Conservation (phyloP, 2,113 vertebrate genomes). For the Nettapus auritus region DNA sequence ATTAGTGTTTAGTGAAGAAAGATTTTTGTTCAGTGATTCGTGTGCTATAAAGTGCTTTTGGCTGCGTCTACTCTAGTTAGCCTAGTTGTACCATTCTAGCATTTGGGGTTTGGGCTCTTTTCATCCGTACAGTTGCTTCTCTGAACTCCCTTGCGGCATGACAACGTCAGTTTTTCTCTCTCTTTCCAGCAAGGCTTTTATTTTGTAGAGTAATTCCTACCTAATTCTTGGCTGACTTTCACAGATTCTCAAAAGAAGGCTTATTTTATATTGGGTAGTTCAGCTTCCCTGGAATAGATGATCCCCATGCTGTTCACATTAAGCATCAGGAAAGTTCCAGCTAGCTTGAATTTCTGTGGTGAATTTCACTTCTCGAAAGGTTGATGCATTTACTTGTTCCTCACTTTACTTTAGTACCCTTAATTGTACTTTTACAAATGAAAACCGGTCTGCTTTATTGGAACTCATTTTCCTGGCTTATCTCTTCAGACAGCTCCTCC, state of each 20-base stretch:
- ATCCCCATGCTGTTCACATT: conserved; percentile 4
- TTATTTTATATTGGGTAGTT: neutral
- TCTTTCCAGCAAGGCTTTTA: conserved; percentile 21
- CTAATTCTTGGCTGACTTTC: conserved; percentile 5
- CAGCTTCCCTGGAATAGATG: neutral
- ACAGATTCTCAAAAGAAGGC: neutral
- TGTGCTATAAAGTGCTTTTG: neutral
- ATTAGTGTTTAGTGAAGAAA: neutral
- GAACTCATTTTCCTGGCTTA: conserved; percentile 13
- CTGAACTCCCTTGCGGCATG: neutral
- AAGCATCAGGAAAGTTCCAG: conserved; percentile 25
- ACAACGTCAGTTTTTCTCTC: neutral
- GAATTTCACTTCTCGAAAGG: neutral
- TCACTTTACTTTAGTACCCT: neutral
- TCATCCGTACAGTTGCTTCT: neutral
- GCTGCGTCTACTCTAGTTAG: neutral
- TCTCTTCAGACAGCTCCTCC: conserved; percentile 14
- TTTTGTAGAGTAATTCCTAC: conserved; percentile 15
- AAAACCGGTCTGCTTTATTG: conserved; percentile 9
- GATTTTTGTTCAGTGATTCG: neutral
- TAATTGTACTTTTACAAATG: conserved; percentile 2
- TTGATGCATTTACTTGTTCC: conserved; percentile 1
- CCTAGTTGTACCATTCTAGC: neutral
- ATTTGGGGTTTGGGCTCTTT: neutral
- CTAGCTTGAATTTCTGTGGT: neutral